Base-by-base conservation (phyloP, 2,797 vertebrate genomes). In the Scolopax rusticola region DNA sequence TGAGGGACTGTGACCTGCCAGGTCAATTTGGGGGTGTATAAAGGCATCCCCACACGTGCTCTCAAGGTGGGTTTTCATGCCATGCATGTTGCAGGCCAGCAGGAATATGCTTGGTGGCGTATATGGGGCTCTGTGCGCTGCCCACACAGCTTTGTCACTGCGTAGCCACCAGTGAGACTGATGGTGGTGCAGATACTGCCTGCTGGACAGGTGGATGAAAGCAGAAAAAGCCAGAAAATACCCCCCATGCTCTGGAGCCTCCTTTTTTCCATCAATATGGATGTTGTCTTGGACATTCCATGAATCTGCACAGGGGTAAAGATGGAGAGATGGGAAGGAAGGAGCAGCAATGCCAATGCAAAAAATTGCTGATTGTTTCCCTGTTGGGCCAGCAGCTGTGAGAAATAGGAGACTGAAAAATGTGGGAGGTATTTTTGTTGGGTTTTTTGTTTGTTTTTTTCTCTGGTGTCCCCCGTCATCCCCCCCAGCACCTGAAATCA, bases 351-450 rank as follows among this genome's bases (percentile, higher is more conserved):
- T 51, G 27, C 11, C 30, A 70, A 2, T 50, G 40, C 28, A 51
- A 82, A 80, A 63, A 70, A 43, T 71, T 18, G 8, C 11, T 12
- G 32, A 8, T 38, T 78, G 12, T 80, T 94, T 82, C 28, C 7
- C 4, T 15, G 5, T 65, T 69, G 47, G n/a, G 27, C 18, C 47
- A 69, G 63, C 43, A 80, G 14, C 14, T 69, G 20, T 50, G 64
- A 87, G 41, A 94, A 78, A 79, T 2, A 15, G 27, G 50, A 78
- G 23, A 32, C 1, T 61, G 15, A 73, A 60, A 89, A 32, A 8
- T 24, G 7, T 12, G 10, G 12, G 12, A 7, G 12, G 1, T 1
- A 5, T 17, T 20, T 50, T 36, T 50, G 3, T 30, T 36, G 36
- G 18, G 6, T 17, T 17, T 9, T 27, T 15, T 51, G 32, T 17